A percentile compares a stretch with the other conserved stretches of the same genome.
Evolutionary conservation across 2,113 vertebrate species (phyloP).

Genomic region (Genyomyrus donnyi): DNA sequence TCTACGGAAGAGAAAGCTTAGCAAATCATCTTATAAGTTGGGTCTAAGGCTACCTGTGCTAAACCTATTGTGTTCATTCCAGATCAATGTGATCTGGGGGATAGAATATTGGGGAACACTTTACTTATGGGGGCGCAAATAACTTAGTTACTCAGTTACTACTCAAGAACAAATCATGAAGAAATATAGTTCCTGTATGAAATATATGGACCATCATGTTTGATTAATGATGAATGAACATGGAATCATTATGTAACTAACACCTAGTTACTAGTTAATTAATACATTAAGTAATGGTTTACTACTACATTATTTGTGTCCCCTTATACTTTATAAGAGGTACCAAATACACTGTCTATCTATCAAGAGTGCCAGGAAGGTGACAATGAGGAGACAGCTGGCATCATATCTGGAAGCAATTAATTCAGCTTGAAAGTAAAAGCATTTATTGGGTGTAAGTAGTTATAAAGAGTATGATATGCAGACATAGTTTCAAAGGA

Average conservation of each 20-base stretch:
- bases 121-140: not conserved
- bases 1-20: not conserved
- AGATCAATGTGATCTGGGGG: not conserved
- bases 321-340: not conserved
- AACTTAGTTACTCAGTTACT: not conserved
- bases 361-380: not conserved
- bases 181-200: not conserved
- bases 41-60: not conserved
- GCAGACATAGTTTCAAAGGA: not conserved
- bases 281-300: not conserved
- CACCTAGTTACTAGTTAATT: not conserved
- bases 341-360: not conserved
- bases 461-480: not conserved
- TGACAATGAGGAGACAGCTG: not conserved
- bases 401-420: not conserved
- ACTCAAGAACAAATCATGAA: not conserved
- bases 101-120: not conserved
- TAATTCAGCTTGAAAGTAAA: not conserved
- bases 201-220: not conserved
- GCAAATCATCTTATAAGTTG: not conserved
- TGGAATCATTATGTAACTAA: not conserved
- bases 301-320: not conserved
- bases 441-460: not conserved
- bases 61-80: not conserved
- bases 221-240: not conserved